Percentiles rank a stretch among this genome's conserved stretches.
These are phyloP conservation scores for Lasioglossum morio DNA, from an alignment of 2,888 invertebrate genomes.

Conservation along the genomic window DNA sequence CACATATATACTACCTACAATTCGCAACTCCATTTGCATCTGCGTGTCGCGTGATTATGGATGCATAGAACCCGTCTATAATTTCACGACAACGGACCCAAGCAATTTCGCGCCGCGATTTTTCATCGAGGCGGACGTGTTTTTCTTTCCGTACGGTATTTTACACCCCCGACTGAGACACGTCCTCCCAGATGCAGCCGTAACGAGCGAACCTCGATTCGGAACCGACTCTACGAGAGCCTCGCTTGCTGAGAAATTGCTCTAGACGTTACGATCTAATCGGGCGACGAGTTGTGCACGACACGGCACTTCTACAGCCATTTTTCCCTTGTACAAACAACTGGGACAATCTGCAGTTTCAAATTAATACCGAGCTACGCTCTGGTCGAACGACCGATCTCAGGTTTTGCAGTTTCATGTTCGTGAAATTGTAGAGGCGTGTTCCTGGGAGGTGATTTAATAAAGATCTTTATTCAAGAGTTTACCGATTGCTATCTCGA, in stretches of 20 bases:
- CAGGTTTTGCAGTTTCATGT: neutral
- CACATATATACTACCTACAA: neutral
- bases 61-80: conserved; percentile 1
- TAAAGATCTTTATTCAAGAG: no score
- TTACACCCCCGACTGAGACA: neutral
- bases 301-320: neutral
- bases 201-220: neutral
- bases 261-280: neutral
- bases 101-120: conserved; percentile 3
- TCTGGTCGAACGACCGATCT: neutral
- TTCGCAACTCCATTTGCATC: neutral
- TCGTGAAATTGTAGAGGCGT: neutral
- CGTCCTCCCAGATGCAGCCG: neutral
- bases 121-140: neutral
- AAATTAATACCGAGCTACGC: neutral
- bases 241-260: neutral
- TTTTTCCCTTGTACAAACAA: neutral
- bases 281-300: neutral
- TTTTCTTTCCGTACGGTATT: neutral
- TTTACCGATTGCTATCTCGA: no score
- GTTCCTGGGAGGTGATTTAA: neutral
- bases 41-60: neutral
- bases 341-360: neutral
- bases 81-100: neutral
- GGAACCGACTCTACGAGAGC: neutral